Conservation (phyloP, 1,140 invertebrate genomes). For the Holcopasites calliopsidis region DNA sequence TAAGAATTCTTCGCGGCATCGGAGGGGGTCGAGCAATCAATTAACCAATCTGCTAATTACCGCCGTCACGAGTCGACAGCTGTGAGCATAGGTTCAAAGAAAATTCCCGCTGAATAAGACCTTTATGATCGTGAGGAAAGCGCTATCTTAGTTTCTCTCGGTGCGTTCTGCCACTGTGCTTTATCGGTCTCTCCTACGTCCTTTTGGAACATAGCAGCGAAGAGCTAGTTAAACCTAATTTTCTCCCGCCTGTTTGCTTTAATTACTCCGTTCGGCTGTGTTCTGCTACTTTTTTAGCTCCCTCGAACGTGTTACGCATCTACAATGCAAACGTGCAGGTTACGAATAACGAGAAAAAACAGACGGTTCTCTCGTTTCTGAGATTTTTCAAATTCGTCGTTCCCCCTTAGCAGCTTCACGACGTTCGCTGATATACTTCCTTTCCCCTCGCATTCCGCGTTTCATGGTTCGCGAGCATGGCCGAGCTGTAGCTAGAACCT, state of each 20-base stretch:
- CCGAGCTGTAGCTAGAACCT: constrained; percentile 27
- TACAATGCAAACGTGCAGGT: too few species aligned
- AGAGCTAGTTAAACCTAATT: constrained; percentile 40
- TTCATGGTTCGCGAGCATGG: constrained; percentile 33
- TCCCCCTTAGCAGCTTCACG: constrained; percentile 1
- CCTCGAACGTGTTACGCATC: not conserved
- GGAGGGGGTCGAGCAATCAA: constrained; percentile 41
- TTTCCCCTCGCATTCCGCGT: constrained; percentile 41
- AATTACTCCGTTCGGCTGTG: constrained; percentile 1
- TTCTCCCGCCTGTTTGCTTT: constrained; percentile 21
- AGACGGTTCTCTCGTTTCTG: not conserved
- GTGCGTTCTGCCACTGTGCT: constrained; percentile 28
- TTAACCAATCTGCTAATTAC: constrained; percentile 58
- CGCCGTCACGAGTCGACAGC: constrained; percentile 35
- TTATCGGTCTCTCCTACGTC: constrained; percentile 22
- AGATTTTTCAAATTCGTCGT: not conserved
- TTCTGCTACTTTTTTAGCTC: not conserved
- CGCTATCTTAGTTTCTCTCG: constrained; percentile 34
- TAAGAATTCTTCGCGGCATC: constrained; percentile 31
- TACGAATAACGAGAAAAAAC: not conserved
- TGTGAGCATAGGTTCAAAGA: constrained; percentile 51
- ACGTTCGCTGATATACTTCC: constrained; percentile 13
- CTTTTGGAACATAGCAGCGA: not conserved
- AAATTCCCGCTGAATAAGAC: constrained; percentile 47
- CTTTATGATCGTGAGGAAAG: constrained; percentile 52